Percentiles rank a stretch among this genome's conserved stretches.
phyloP scores from a whole-genome alignment of 2,797 vertebrate genomes.

The Natrix natrix region DNA sequence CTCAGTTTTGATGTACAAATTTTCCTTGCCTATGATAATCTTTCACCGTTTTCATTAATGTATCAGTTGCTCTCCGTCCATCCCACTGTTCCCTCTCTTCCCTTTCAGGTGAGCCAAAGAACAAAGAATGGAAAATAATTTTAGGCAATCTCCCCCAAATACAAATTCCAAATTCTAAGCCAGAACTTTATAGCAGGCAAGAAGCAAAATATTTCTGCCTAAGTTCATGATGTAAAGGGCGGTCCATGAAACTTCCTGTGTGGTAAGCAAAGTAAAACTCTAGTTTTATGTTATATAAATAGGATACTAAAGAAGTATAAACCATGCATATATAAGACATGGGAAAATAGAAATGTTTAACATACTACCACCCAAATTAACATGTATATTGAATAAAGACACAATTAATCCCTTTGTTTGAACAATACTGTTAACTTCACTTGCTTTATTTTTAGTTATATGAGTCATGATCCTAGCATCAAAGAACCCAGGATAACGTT shows the following conservation, averaged over 20 bases:
- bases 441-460: conserved; percentile 13
- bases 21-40: neutral
- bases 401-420: neutral
- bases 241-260: neutral
- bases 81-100: neutral
- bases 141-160: neutral
- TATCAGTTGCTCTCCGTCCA: accelerated
- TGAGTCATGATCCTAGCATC: conserved; percentile 45
- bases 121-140: neutral
- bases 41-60: neutral
- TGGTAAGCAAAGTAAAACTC: neutral
- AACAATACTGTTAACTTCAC: conserved; percentile 24
- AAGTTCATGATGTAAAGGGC: conserved; percentile 19
- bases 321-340: neutral
- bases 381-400: neutral
- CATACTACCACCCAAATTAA: neutral
- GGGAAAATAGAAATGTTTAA: neutral
- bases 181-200: neutral
- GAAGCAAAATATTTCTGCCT: conserved; percentile 27
- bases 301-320: neutral
- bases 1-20: neutral
- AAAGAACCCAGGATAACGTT: conserved; percentile 9
- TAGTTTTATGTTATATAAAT: neutral
- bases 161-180: neutral
- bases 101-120: neutral